Base-by-base conservation (phyloP, 2,797 vertebrate species). In the Eulemur albifrons region DNA sequence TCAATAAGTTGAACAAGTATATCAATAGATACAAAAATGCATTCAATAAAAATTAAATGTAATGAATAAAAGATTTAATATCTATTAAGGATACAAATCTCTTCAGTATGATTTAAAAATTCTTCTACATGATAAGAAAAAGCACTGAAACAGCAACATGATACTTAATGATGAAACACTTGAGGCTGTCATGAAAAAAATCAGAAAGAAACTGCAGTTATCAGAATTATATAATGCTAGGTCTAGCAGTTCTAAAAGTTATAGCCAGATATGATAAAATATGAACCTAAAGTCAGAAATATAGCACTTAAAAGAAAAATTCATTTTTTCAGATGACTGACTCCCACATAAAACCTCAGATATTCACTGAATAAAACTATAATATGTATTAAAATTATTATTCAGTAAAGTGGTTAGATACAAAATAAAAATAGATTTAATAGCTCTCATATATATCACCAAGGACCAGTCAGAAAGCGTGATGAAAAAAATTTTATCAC, bases 231-330 rank as follows among this genome's bases (percentile, higher is more conserved):
- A 11, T n/a, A 85, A 85, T 21, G 80, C 25, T 25, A 59, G n/a
- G 30, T 79, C 35, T 72, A 86, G 30, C 89, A 65, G 38, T 52
- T 94, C 80, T 87, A 94, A 48, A 92, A 57, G n/a, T 73, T 94
- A 81, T 83, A 92, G 54, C 18, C 54, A 94, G 89, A 94, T 70
- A 15, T 70, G 86, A 73, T 82, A 96, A 87, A 94, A 65, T 54
- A 87, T 52, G 18, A 90, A 92, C 73, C 3, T 73, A 25, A 89
- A 79, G 52, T 88, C 43, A 91, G 48, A 93, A 48, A 73, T 15
- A 89, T 5, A 91, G 9, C 11, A 93, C 75, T 77, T 59, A 48
- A 70, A 91, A 40, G 38, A 80, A 95, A 92, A 87, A 69, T 2
- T 38, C 40, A n/a, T n/a, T 86, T 86, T 70, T 93, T 80, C 65